Conservation (phyloP, 2,113 vertebrate species). For the Colinus virginianus region DNA sequence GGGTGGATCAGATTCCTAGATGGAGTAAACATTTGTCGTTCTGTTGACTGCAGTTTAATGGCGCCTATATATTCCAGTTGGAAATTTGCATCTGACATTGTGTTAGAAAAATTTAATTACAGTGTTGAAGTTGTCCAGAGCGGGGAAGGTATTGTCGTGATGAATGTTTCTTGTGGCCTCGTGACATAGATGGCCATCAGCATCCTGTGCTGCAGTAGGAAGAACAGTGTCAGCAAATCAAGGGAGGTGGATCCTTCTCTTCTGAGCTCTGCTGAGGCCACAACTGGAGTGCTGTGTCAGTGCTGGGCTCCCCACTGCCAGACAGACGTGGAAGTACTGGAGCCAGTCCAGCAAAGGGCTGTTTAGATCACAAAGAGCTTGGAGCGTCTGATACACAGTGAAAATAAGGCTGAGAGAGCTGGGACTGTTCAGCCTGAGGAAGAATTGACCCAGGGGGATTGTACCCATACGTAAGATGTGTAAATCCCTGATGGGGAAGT, state of each 20-base stretch:
- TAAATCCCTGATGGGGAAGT: neutral
- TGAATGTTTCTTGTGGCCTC: neutral
- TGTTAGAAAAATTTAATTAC: neutral
- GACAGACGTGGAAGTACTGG: fast-evolving
- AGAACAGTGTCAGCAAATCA: neutral
- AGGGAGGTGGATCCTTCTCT: neutral
- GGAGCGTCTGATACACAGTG: neutral
- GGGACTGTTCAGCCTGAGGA: neutral
- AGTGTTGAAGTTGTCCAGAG: neutral
- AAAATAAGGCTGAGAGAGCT: neutral
- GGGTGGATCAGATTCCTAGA: neutral
- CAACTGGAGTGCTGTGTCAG: neutral
- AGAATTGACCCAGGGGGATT: neutral
- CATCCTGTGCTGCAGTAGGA: neutral
- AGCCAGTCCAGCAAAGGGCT: neutral
- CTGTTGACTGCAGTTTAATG: neutral
- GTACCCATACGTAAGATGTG: neutral
- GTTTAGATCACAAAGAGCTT: neutral
- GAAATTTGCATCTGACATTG: neutral
- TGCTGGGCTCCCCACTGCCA: neutral
- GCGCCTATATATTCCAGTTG: neutral
- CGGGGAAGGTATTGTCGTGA: neutral
- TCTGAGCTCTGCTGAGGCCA: neutral
- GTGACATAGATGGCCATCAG: neutral
- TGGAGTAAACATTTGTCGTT: neutral